phyloP scores from a whole-genome alignment of 2,797 vertebrate species.

The Hippoglossus hippoglossus region DNA sequence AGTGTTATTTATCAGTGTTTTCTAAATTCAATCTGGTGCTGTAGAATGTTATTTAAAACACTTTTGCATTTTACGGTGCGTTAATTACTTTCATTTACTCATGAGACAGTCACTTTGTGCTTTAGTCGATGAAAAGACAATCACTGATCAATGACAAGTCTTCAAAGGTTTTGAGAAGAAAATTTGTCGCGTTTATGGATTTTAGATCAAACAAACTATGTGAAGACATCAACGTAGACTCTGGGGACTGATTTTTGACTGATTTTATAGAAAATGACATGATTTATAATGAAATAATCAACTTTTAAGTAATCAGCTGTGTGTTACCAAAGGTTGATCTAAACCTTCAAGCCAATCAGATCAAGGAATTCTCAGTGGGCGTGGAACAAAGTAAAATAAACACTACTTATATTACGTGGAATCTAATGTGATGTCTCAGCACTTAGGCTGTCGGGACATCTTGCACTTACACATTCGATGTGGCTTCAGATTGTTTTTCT shows the following conservation, averaged over 20 bases:
- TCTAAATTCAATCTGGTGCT: neutral
- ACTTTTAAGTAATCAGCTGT: neutral
- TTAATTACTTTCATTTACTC: neutral
- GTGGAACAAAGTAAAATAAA: neutral
- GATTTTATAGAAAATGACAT: conserved; percentile 1
- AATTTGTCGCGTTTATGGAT: neutral
- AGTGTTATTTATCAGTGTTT: neutral
- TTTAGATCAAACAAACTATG: neutral
- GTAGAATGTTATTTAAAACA: neutral
- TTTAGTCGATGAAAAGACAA: neutral
- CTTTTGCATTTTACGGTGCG: neutral
- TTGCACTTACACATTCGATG: neutral
- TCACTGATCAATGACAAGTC: neutral
- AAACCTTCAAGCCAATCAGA: conserved; percentile 1
- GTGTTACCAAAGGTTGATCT: neutral
- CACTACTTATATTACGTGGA: neutral
- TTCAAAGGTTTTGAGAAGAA: no score
- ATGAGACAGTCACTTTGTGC: neutral
- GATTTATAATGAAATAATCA: neutral
- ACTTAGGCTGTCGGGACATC: no score
- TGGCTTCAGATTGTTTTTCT: neutral
- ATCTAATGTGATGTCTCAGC: neutral
- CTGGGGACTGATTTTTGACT: neutral
- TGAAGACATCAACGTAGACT: neutral
- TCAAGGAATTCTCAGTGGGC: neutral